phyloP scores from a whole-genome alignment of 2,113 vertebrate species.

The Clarias magur region DNA sequence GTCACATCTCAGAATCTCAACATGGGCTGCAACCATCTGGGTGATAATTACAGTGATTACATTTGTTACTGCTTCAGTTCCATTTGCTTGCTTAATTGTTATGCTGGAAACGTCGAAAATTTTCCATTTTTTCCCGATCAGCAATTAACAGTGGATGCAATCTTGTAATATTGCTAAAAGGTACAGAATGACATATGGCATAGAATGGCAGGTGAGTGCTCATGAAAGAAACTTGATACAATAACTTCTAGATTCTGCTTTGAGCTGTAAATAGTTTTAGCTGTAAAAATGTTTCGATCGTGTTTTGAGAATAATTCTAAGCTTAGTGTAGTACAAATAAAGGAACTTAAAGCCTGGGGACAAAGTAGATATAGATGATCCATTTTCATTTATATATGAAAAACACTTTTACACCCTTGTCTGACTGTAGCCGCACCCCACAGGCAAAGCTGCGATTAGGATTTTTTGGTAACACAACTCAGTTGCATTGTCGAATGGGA shows the following conservation, averaged over 20 bases:
- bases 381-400: neutral
- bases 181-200: neutral
- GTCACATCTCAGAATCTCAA: constrained; percentile 11
- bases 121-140: neutral
- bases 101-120: neutral
- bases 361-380: neutral
- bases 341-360: neutral
- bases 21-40: constrained; percentile 38
- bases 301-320: neutral
- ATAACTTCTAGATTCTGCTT: neutral
- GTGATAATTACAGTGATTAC: constrained; percentile 44
- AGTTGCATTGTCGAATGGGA: neutral
- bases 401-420: neutral
- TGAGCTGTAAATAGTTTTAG: neutral
- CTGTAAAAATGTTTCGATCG: neutral
- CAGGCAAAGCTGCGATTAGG: neutral
- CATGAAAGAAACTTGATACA: neutral
- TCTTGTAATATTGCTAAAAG: constrained; percentile 3
- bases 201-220: neutral
- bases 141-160: neutral
- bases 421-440: neutral
- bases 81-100: constrained; percentile 11
- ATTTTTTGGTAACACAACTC: neutral
- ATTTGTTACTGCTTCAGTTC: constrained; percentile 14
- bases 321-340: neutral